Base-by-base conservation (phyloP, 1,140 invertebrate species). In the Eurosta solidaginis region DNA sequence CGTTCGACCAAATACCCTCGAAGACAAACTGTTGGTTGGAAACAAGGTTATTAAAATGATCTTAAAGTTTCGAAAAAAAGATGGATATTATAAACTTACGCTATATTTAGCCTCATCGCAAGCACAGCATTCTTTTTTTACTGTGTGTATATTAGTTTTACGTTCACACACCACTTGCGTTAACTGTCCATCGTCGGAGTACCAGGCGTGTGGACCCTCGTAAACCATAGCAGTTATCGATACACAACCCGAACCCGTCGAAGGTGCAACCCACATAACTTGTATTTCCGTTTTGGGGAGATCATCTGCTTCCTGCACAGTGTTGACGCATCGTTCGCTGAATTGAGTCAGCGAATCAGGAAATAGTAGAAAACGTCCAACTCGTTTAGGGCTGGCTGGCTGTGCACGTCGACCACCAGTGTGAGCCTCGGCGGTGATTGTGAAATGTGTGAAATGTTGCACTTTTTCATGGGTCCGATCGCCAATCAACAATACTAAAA, bases 1-100 rank as follows among this genome's bases (percentile, higher is more conserved):
- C 91, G 77, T 95, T 92, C 0, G 97, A 97, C 98, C 98, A 99
- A 22, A 98, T 91, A 0, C 98, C 98, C 89, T 99, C 93, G 88
- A 99, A 98, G 47, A 94, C 92, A 85, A 96, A 88, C 95, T 96
- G 84, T 0, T 88, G n/a, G n/a, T 88, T 82, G 25, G 14, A 47
- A 25, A 42, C 3, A 74, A 63, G 14, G n/a, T 54, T 22, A 59
- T 36, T 36, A 20, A 33, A 9, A 50, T n/a, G 42, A 7, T n/a
- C n/a, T n/a, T 12, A 45, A 45, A 33, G 33, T 27, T n/a, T 33
- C 3, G 44, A 45, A 29, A 29, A 68, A 68, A 29, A n/a, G n/a
- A 75, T 4, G 44, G 44, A 1, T 54, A n/a, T n/a, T 20, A 45
- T 2, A 20, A 9, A 86, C 90, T 89, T 85, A 96, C 94, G 86